Evolutionary conservation across 2,888 invertebrate genomes (phyloP).

Genomic region (Uropetala carovei): DNA sequence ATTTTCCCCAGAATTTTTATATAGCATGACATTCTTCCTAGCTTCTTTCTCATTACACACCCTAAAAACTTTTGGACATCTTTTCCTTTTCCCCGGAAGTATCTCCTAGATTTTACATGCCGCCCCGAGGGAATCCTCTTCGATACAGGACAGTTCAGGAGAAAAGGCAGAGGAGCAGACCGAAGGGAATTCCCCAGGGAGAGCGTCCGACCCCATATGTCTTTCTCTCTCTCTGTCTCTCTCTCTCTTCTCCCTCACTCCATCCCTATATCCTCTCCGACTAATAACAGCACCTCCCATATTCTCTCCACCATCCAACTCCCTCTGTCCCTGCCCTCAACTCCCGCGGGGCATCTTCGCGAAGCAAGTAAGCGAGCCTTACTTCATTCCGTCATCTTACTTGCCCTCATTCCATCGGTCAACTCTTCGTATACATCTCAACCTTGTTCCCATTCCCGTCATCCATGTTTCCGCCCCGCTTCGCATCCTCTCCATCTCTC

Average conservation of each 20-base stretch:
- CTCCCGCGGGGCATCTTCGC: slow-evolving; percentile 40
- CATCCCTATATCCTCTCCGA: slow-evolving; percentile 28
- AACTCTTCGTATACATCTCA: slow-evolving; percentile 55
- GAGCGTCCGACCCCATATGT: slow-evolving; percentile 26
- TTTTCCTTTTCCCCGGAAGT: not conserved
- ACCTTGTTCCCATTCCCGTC: slow-evolving; percentile 57
- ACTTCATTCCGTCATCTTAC: not conserved
- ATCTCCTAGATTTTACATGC: slow-evolving; percentile 35
- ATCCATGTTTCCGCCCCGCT: slow-evolving; percentile 40
- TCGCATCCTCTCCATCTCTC: not conserved
- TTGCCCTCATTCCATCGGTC: slow-evolving; percentile 48
- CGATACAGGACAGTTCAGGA: slow-evolving; percentile 15
- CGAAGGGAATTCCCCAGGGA: slow-evolving; percentile 42
- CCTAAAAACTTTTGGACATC: not conserved
- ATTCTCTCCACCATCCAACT: not conserved
- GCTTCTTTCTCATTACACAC: too few species aligned
- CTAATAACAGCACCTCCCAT: slow-evolving; percentile 6
- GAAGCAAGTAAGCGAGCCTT: slow-evolving; percentile 31
- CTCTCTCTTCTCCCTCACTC: not conserved
- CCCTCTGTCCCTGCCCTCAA: not conserved
- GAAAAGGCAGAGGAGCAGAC: slow-evolving; percentile 24
- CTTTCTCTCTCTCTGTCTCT: slow-evolving; percentile 38
- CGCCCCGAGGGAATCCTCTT: slow-evolving; percentile 45
- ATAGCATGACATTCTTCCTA: too few species aligned
- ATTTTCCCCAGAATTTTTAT: too few species aligned